Evolutionary conservation across 2,113 vertebrate genomes (phyloP), one percentile per base, ranked within the genome.

Genomic region (Elachura formosa): DNA sequence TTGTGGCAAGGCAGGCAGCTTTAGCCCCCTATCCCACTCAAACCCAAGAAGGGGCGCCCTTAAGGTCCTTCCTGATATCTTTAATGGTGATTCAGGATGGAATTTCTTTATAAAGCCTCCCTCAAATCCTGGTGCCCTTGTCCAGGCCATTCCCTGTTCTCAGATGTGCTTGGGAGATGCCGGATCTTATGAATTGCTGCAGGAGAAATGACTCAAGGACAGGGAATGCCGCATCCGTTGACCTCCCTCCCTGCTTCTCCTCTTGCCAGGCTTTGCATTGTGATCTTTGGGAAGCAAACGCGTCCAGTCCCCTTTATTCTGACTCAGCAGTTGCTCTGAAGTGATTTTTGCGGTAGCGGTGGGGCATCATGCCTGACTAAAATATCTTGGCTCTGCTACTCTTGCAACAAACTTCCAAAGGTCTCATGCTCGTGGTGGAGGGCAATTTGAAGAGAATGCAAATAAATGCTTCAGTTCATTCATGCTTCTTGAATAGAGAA

Each of bases 361-460:
- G 94, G 90, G 96, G 94, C 95, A 97, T 77, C 94, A 91, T 94
- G 96, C 94, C 96, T 81, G 17, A 90, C 58, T 93, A 49, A 96
- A 96, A 94, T 96, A 95, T 95, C 94, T 97, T 97, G 96, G 96
- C 96, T 97, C 66, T 36, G 46, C 36, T 91, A 34, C 76, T 94
- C 84, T 94, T 10, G 40, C 90, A 88, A 77, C 88, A 97, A 97
- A 95, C 93, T 96, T 97, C 93, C 91, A 93, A 93, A 97, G 96
- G 96, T 95, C 94, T 97, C 93, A 94, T 96, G 90, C 95, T 96
- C 93, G 94, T 1, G 87, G 96, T 94, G 83, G 91, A 97, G 95
- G 91, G 93, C 96, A 97, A 97, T 96, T 97, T 96, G 93, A 95
- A 96, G 95, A 96, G 95, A 97, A 97, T 96, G 97, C 95, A 97